Evolutionary conservation across 2,113 vertebrate genomes (phyloP).

Genomic region (Eclectus roratus): DNA sequence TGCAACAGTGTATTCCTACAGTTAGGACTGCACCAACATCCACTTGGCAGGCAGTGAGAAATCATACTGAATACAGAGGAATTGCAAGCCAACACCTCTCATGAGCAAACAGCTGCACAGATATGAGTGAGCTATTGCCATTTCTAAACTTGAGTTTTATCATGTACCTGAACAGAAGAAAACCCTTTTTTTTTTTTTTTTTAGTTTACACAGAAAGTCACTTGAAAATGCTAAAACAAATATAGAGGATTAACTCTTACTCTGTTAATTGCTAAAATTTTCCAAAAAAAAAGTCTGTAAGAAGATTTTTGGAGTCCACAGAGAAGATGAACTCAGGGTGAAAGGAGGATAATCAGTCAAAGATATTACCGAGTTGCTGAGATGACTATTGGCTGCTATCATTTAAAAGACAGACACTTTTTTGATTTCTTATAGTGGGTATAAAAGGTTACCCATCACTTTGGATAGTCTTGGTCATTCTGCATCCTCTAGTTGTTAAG

Average conservation of each 20-base stretch:
- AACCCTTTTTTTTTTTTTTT: not conserved
- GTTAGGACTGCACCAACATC: not conserved
- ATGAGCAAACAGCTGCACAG: not conserved
- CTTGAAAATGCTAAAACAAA: not conserved
- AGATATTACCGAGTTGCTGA: not conserved
- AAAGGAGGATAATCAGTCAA: not conserved
- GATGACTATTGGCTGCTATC: not conserved
- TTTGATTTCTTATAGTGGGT: not conserved
- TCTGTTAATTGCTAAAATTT: not conserved
- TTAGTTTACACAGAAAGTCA: not conserved
- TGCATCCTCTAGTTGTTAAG: not conserved
- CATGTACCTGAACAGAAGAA: not conserved
- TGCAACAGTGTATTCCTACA: slow-evolving; percentile 11
- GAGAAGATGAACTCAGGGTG: not conserved
- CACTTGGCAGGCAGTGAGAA: not conserved
- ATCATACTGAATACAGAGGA: not conserved
- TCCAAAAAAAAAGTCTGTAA: not conserved
- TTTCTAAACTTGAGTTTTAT: not conserved
- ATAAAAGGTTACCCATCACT: not conserved
- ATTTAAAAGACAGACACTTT: not conserved
- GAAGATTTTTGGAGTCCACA: not conserved
- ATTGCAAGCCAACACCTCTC: not conserved
- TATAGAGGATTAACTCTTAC: not conserved
- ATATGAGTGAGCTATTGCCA: not conserved
- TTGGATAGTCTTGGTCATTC: not conserved